Base-by-base conservation (phyloP, 2,113 vertebrate genomes). In the Nothocercus nigrocapillus region DNA sequence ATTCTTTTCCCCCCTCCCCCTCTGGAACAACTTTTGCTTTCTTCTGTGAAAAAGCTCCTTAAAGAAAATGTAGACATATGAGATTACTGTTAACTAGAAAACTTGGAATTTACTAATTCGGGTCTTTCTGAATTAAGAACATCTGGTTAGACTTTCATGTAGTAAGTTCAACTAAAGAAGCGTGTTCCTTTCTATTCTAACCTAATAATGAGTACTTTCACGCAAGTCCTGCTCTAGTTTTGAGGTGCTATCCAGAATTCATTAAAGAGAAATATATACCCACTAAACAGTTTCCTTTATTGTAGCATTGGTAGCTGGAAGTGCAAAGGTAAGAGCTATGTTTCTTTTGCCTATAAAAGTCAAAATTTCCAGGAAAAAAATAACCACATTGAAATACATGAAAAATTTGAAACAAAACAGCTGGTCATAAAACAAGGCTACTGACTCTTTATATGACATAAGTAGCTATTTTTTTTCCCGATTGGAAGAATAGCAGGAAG, bases 401-500 rank as follows among this genome's bases (percentile, higher is more conserved):
- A 68, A 22, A 9, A 79, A 13, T 19, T 85, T 89, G 56, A 76
- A 90, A 66, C 28, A 56, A 86, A 90, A 8, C 28, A 81, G 9
- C 45, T 92, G 69, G 13, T 64, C 85, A 91, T 85, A 42, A 53
- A 89, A 51, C 9, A 88, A 74, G 34, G 20, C 66, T 87, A 13
- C 22, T 72, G 44, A 20, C 28, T 81, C 79, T 85, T n/a, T 67
- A 1, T 88, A 54, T 85, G 51, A 53, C 74, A 19, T 3, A 68
- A 88, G 34, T 17, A 88, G 30, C 14, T 53, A 9, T 90, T 95
- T 85, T 56, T 83, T 94, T 47, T 21, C 82, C 74, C n/a, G 40
- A 21, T 40, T 72, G 38, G 20, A 77, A 94, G 62, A 95, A 91
- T 45, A 73, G 34, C 34, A 88, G 68, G 78, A 95, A 94, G 56